phyloP scores from a whole-genome alignment of 2,888 invertebrate species.

The Cetonia aurata region DNA sequence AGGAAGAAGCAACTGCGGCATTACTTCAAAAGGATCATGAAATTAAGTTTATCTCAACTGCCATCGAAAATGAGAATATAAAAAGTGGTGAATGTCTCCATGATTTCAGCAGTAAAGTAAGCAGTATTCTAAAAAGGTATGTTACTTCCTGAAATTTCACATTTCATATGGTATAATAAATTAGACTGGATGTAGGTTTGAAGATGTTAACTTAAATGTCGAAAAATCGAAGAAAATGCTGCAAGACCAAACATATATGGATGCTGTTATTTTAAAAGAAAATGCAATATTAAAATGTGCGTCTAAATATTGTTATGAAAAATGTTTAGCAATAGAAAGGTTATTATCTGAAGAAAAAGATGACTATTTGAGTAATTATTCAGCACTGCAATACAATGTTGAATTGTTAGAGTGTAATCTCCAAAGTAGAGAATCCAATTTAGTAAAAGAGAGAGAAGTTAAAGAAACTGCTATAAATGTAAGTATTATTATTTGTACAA shows the following conservation, averaged over 20 bases:
- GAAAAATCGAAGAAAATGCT: background rate
- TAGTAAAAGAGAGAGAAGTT: slow-evolving; percentile 6
- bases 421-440: background rate
- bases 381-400: background rate
- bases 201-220: background rate
- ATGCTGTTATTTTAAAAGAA: slow-evolving; percentile 2
- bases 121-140: background rate
- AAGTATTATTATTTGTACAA: background rate
- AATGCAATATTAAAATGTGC: background rate
- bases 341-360: background rate
- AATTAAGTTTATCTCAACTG: background rate
- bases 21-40: slow-evolving; percentile 2
- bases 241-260: background rate
- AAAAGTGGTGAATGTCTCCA: slow-evolving; percentile 3
- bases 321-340: background rate
- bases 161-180: background rate
- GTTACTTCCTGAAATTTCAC: background rate
- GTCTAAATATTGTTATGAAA: background rate
- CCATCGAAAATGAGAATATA: background rate
- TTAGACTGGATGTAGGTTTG: slow-evolving; percentile 10
- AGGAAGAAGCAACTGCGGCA: background rate
- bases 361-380: background rate
- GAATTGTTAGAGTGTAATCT: background rate
- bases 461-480: background rate
- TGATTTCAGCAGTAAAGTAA: background rate